Conservation (phyloP, 2,888 invertebrate genomes). For the Stomorhina lunata region DNA sequence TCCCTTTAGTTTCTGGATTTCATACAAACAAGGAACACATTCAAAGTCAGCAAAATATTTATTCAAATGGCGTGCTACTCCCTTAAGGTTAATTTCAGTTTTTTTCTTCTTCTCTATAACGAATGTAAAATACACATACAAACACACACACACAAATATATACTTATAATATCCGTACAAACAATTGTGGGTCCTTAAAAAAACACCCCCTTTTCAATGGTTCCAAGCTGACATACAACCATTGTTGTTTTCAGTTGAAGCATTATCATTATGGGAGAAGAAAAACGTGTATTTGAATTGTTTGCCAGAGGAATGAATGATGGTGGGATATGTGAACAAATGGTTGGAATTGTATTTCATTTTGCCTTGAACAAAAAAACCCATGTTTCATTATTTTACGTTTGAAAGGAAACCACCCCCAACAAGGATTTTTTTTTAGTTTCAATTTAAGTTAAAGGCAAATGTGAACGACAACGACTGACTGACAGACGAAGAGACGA, state of each 20-base stretch:
- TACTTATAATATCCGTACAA: neutral
- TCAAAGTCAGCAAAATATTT: constrained; percentile 69
- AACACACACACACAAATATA: neutral
- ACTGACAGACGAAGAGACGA: too few species aligned
- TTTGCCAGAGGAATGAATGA: too few species aligned
- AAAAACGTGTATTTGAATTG: neutral
- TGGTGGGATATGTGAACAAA: neutral
- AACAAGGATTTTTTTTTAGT: constrained; percentile 49
- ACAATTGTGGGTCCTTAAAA: constrained; percentile 34
- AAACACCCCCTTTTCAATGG: constrained; percentile 35
- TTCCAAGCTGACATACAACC: constrained; percentile 8
- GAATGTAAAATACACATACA: neutral
- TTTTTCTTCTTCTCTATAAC: constrained; percentile 48
- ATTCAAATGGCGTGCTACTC: constrained; percentile 76
- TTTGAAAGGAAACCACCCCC: constrained; percentile 58
- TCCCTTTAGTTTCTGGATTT: neutral
- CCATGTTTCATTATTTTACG: constrained; percentile 37
- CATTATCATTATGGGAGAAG: constrained; percentile 44
- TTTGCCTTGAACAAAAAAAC: constrained; percentile 40
- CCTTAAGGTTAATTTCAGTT: constrained; percentile 76
- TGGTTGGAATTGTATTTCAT: constrained; percentile 12
- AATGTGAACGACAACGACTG: constrained; percentile 9
- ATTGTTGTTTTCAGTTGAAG: constrained; percentile 22
- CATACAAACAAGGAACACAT: constrained; percentile 26
- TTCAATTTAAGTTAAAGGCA: constrained; percentile 54